Evolutionary conservation across 2,888 invertebrate species (phyloP), one percentile per base, ranked within the genome.

Genomic region (Eledone cirrhosa): DNA sequence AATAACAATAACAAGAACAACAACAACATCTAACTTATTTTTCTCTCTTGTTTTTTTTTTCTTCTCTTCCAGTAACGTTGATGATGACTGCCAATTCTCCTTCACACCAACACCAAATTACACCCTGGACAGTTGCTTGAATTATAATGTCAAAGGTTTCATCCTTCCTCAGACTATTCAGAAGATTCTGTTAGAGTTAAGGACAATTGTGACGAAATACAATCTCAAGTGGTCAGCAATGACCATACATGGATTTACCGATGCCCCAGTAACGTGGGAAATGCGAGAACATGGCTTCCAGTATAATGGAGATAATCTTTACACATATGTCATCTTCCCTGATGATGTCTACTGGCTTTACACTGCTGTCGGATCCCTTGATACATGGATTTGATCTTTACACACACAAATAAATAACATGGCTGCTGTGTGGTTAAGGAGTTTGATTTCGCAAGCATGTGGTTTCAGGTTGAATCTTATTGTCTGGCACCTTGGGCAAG

Each of bases 211-310:
- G 19, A n/a, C 78, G 16, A 76, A 77, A 29, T 24, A 27, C 48
- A 78, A 79, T 2, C 31, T 80, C 19, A 84, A 85, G 1, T 89
- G 88, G 87, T 84, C 82, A 33, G 81, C 84, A 76, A 29, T 90
- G 41, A 88, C 87, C 11, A 86, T 88, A 1, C 86, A 88, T 83
- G 89, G 89, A 19, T 88, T 88, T 80, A 69, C 79, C 22, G 89
- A 90, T 82, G 81, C 85, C 11, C 88, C 88, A 0, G 84, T 88
- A 24, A 84, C 87, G 16, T 84, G 86, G 84, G 79, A 78, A 69
- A 78, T 79, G 14, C 78, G 81, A 47, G 86, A 88, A 78, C 88
- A 89, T 81, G 87, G 87, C 27, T 88, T 84, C 79, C 81, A 84
- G 65, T 80, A 79, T 24, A 81, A 81, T 67, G 89, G 89, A 47